Percentiles rank a stretch among this genome's conserved stretches.
These are phyloP conservation scores for Pentamera pediparva DNA, from an alignment of 53 echinoderm and acorn worm genomes.

Conservation along the genomic window DNA sequence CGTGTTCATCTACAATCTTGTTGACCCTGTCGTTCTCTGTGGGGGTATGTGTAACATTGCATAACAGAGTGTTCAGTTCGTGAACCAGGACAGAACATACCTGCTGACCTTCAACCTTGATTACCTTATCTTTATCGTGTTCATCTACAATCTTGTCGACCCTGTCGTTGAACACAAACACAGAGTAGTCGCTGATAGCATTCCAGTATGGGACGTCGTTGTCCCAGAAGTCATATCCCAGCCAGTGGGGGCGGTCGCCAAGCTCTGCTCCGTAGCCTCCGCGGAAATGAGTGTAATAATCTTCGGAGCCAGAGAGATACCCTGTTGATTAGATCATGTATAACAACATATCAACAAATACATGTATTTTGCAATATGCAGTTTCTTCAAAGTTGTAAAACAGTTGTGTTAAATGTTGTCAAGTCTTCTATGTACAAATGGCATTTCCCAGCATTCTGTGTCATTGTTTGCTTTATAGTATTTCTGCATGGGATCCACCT, in stretches of 20 bases:
- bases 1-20: background rate
- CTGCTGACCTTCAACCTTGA: background rate
- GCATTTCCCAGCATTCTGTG: too few relatives aligned
- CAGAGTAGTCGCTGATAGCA: slow-evolving; percentile 10
- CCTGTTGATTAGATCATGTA: background rate
- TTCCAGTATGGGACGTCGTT: slow-evolving; percentile 4
- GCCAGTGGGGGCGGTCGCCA: background rate
- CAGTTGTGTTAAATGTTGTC: background rate
- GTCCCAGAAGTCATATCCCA: slow-evolving; percentile 31
- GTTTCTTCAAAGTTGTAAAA: background rate
- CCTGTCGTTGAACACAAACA: slow-evolving; percentile 32
- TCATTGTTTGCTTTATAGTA: too few relatives aligned
- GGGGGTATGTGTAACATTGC: too few relatives aligned
- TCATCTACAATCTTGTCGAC: slow-evolving; percentile 11
- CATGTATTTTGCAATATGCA: background rate
- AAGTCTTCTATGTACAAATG: background rate
- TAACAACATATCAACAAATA: background rate
- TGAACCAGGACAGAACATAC: too few relatives aligned
- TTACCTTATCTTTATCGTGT: slow-evolving; percentile 38
- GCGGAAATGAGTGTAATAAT: slow-evolving; percentile 33
- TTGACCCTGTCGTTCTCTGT: too few relatives aligned
- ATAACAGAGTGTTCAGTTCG: too few relatives aligned
- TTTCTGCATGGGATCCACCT: too few relatives aligned
- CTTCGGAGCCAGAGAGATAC: slow-evolving; percentile 34
- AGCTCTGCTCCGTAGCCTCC: slow-evolving; percentile 23